Percentiles rank a stretch among this genome's conserved stretches.
phyloP scores from a whole-genome alignment of 2,888 invertebrate species.

The Stomorhina lunata region DNA sequence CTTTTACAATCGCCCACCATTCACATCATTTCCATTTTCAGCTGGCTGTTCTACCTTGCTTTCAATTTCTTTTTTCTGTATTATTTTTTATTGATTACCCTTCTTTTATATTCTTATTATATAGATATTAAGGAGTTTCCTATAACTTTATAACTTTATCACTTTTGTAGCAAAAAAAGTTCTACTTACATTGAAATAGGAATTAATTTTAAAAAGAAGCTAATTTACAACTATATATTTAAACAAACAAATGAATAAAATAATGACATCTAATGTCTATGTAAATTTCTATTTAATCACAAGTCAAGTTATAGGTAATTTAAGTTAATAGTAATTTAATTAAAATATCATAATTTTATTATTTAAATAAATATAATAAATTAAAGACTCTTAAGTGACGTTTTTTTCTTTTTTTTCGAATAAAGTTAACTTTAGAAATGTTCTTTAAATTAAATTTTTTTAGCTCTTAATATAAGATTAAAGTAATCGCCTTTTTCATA shows the following conservation, averaged over 20 bases:
- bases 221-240: background rate
- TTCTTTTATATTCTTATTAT: background rate
- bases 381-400: background rate
- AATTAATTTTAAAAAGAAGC: conserved; percentile 12
- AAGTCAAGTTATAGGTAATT: conserved; percentile 28
- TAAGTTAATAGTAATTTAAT: background rate
- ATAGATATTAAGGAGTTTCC: conserved; percentile 23
- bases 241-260: background rate
- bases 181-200: background rate
- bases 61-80: background rate
- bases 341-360: conserved; percentile 9
- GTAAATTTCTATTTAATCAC: conserved; percentile 5
- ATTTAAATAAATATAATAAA: conserved; percentile 18
- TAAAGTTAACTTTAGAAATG: background rate
- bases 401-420: background rate
- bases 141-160: conserved; percentile 15
- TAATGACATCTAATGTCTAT: conserved; percentile 36
- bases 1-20: too few species aligned
- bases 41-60: conserved; percentile 23
- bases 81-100: too few species aligned
- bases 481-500: too few species aligned
- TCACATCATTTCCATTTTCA: conserved; percentile 12
- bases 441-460: too few species aligned
- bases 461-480: too few species aligned
- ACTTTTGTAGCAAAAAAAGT: conserved; percentile 22